Percentiles rank a stretch among this genome's conserved stretches.
Evolutionary conservation across 2,113 vertebrate species (phyloP).

Genomic region (Tachysurus vachellii): DNA sequence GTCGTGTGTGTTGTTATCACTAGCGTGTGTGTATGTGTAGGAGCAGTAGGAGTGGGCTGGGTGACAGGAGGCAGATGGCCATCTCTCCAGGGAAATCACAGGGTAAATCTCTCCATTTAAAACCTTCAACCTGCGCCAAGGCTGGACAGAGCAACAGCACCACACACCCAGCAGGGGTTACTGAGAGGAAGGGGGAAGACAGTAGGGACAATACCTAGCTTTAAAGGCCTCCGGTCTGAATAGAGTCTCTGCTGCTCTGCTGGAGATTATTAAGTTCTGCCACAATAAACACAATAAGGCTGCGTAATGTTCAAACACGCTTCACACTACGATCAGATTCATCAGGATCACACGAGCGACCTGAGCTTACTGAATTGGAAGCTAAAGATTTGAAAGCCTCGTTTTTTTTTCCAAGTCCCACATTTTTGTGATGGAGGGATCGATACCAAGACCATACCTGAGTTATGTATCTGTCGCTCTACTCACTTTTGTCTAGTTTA

Average conservation of each 20-base stretch:
- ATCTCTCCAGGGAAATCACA: constrained; percentile 60
- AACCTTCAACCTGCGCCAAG: constrained; percentile 50
- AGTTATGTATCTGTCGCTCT: background rate
- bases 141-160: constrained; percentile 39
- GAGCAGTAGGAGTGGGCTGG: constrained; percentile 43
- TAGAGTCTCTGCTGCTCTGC: constrained; percentile 26
- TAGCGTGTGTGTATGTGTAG: constrained; percentile 25
- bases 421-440: background rate
- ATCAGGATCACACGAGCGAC: background rate
- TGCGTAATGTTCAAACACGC: background rate
- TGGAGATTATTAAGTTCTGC: constrained; percentile 32
- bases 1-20: constrained; percentile 15
- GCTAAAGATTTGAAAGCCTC: background rate
- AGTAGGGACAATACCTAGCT: constrained; percentile 9
- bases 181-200: background rate
- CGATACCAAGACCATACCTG: background rate
- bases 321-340: background rate
- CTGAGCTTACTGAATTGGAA: constrained; percentile 9
- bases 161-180: constrained; percentile 40
- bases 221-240: constrained; percentile 28
- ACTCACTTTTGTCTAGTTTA: background rate
- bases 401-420: background rate
- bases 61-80: constrained; percentile 62
- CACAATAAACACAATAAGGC: background rate
- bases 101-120: constrained; percentile 67